Conservation (phyloP, 2,797 vertebrate genomes). For the Crypturellus tataupa region DNA sequence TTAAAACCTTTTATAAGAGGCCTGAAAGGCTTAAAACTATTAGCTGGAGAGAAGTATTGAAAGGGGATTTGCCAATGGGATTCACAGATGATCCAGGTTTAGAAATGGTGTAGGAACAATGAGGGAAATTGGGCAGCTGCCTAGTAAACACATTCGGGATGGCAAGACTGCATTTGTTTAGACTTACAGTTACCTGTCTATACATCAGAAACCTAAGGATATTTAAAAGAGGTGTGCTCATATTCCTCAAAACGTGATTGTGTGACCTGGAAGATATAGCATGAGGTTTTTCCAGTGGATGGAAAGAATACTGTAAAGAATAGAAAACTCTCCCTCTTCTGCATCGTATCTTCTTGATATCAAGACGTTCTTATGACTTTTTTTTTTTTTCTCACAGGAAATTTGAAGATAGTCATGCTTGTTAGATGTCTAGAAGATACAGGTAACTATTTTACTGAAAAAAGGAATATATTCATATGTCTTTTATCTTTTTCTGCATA, state of each 20-base stretch:
- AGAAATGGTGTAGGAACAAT: slow-evolving; percentile 31
- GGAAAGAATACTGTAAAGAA: not conserved
- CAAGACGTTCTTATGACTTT: slow-evolving; percentile 11
- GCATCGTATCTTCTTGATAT: not conserved
- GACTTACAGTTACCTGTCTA: not conserved
- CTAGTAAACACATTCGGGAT: not conserved
- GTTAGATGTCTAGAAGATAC: slow-evolving; percentile 72
- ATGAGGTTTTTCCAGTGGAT: not conserved
- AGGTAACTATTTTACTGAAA: slow-evolving; percentile 76
- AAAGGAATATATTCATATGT: not conserved
- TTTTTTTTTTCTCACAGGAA: slow-evolving; percentile 70
- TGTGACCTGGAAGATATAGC: not conserved
- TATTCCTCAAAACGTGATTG: not conserved
- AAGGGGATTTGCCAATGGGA: slow-evolving; percentile 53
- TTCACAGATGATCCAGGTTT: slow-evolving; percentile 61
- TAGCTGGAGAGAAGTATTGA: slow-evolving; percentile 42
- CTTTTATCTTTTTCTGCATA: not conserved
- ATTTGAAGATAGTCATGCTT: slow-evolving; percentile 77
- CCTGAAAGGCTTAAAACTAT: slow-evolving; percentile 16
- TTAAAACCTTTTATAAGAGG: slow-evolving; percentile 31
- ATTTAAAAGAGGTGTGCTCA: not conserved
- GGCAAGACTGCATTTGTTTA: slow-evolving; percentile 18
- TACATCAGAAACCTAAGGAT: not conserved
- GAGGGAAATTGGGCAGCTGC: slow-evolving; percentile 23
- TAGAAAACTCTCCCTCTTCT: not conserved